Evolutionary conservation across 2,113 vertebrate species (phyloP), one percentile per base, ranked within the genome.

Genomic region (Cynocephalus volans): DNA sequence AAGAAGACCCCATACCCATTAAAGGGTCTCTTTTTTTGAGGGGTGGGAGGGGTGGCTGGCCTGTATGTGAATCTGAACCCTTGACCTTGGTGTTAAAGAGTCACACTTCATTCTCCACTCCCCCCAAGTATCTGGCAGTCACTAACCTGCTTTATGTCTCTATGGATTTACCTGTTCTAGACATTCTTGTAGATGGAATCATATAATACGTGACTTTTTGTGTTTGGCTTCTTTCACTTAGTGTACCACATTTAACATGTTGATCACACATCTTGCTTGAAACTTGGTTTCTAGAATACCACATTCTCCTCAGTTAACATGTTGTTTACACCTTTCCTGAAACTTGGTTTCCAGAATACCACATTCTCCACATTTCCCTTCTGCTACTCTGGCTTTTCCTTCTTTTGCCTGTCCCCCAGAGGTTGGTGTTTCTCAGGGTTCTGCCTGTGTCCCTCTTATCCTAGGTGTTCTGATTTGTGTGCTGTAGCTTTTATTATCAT

Each of bases 391-490:
- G n/a, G 41, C 56, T 73, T 2, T 18, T 87, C n/a, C 70, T 87
- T 87, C n/a, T 64, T 87, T 36, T 88, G 75, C 75, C 36, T 24
- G 1, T 76, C 62, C 21, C 31, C 19, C 13, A 19, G 28, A n/a
- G 50, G 14, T 56, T 41, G 67, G 12, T 69, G 24, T 67, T 92
- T 88, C 48, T 93, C 24, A 36, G 6, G 52, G 50, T 31, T 70
- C 87, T 80, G 54, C 12, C 13, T 36, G 85, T 65, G 67, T 2
- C 7, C 41, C 2, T 64, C 17, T 65, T 97, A 36, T 18, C 62
- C 83, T 88, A n/a, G 31, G 69, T 92, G 54, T 88, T 94, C 18
- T 87, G 67, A 79, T 65, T 79, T 84, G 67, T 52, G 41, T 80
- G 1, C 56, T 80, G 18, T 70, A 60, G 36, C 28, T 91, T 75